Base-by-base conservation (phyloP, 2,888 invertebrate species). In the Dryobota labecula region DNA sequence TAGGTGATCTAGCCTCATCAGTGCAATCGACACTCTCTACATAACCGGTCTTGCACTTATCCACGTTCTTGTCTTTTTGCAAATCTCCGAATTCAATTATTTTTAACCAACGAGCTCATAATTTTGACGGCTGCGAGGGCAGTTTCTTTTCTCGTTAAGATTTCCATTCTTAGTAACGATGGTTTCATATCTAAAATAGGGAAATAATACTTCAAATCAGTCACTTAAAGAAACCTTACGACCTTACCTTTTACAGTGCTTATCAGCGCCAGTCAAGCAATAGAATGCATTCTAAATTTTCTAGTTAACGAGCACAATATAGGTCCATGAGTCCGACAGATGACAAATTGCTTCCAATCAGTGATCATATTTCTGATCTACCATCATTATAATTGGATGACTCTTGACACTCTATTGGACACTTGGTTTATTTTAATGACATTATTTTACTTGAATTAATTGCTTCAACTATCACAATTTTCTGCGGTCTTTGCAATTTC, bases 41-140 rank as follows among this genome's bases (percentile, higher is more conserved):
- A 36, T 57, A 74, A 84, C 84, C 83, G 78, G 83, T 78, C 61
- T 45, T 51, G 45, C 43, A 58, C 49, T 60, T 61, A 71, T 62
- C 30, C 56, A 47, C 58, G 78, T 62, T 84, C 73, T 76, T 79
- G 81, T 79, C 76, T 54, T 56, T 72, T 51, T 63, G 64, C 33
- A 60, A 70, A 57, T 64, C 43, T 58, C 5, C 20, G 30, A 33
- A 47, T 60, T 24, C 2, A 47, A 51, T 57, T 38, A 47, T 27
- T 47, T 53, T 73, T 49, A 33, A 2, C 2, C 2, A 0, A 1
- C 18, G 24, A n/a, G 41, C 38, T 43, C 13, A n/a, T n/a, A n/a
- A n/a, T 77, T 77, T 38, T 20, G 33, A 36, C 4, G 8, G 8
- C 9, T 24, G 18, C 2, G 1, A 53, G n/a, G n/a, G n/a, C 5